Evolutionary conservation across 1,140 invertebrate species (phyloP), one percentile per base, ranked within the genome.

Genomic region (Muscidifurax raptorellus): DNA sequence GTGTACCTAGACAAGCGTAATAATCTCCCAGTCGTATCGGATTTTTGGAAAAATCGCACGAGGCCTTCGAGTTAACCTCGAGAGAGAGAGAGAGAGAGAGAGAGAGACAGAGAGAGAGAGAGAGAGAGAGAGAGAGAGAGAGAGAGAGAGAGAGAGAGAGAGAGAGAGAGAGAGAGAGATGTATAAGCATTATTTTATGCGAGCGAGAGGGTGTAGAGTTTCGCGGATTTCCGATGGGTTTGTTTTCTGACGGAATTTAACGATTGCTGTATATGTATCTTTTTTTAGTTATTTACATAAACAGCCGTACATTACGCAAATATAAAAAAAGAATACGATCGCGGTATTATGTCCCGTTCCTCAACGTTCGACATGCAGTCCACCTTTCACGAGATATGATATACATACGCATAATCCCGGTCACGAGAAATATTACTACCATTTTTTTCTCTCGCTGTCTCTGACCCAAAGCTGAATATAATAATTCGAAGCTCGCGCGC

Each of bases 1-100:
- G 25, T 15, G 28, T 30, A 78, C 66, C 82, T 83, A 83, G 82
- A 79, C 76, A 83, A 83, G 64, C 82, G 76, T 83, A 44, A 83
- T 78, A 79, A 83, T 83, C 75, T 79, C 76, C 32, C 12, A 69
- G 25, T 3, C 32, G 52, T 83, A 83, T 84, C 83, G 67, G 64
- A 79, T 84, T 84, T 80, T 84, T 25, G 47, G 67, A 84, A 84
- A 84, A 84, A 83, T 83, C 28, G 32, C 25, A 10, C 9, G 18
- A 67, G 66, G 44, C 74, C 28, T 76, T 78, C 82, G 28, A 9
- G 27, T 47, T 47, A 25, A 64, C 66, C 44, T 47, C 69, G 28
- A 82, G 30, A 22, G 32, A 22, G 2, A 82, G 25, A 67, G 59
- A 22, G 59, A n/a, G n/a, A n/a, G n/a, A n/a, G n/a, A n/a, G n/a